A percentile compares a stretch with the other conserved stretches of the same genome.
phyloP scores from a whole-genome alignment of 1,140 invertebrate species.

The Tyrophagus putrescentiae region DNA sequence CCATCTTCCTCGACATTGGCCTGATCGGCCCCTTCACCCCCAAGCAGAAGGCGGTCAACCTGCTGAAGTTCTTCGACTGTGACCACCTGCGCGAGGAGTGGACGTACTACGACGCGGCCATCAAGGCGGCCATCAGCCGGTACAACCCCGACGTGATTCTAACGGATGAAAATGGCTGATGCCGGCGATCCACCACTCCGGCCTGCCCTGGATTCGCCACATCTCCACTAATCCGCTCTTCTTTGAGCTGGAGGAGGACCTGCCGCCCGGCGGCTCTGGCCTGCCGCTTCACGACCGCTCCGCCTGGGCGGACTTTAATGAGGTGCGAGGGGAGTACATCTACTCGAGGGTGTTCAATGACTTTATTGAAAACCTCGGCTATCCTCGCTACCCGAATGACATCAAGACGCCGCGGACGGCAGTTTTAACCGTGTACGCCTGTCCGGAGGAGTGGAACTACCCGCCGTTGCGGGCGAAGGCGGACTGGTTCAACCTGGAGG shows the following conservation, averaged over 20 bases:
- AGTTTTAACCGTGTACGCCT: conserved; percentile 1
- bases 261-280: background rate
- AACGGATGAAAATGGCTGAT: background rate
- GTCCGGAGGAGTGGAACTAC: background rate
- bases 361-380: background rate
- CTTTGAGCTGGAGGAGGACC: background rate
- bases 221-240: background rate
- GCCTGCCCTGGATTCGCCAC: conserved; percentile 4
- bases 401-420: background rate
- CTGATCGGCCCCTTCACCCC: background rate
- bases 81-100: background rate
- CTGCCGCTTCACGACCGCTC: background rate
- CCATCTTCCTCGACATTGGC: background rate
- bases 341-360: background rate
- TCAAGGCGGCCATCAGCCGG: background rate
- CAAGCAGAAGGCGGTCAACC: background rate
- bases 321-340: background rate
- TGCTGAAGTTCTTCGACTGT: background rate
- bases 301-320: background rate
- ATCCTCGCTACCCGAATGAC: background rate
- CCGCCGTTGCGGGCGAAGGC: background rate
- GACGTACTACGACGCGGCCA: background rate
- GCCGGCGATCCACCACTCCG: background rate
- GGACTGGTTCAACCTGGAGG: background rate
- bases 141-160: conserved; percentile 10